Evolutionary conservation across 2,113 vertebrate genomes (phyloP), one percentile per base, ranked within the genome.

Genomic region (Chaetodon auriga): DNA sequence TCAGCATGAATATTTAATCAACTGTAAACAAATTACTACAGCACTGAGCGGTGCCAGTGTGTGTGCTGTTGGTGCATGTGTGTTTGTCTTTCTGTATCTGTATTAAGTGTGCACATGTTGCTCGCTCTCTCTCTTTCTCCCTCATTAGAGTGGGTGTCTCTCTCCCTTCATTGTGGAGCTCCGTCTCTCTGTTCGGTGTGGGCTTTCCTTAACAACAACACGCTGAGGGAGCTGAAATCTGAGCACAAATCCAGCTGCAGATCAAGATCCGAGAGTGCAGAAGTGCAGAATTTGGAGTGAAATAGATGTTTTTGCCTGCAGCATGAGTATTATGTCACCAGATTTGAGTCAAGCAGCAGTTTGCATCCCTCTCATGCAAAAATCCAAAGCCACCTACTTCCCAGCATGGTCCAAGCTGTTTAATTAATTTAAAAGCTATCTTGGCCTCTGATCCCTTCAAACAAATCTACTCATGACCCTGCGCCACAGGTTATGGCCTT

Each of bases 1-100:
- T 89, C 91, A 79, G 69, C 84, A 86, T 86, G 90, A 86, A 91
- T 90, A 91, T 92, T 92, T 87, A 87, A 87, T 90, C 84, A 87
- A 87, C 83, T 85, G 87, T 90, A 88, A 93, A 94, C 88, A 91
- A 91, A 91, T 89, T 82, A 90, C 80, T 84, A 58, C 78, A 79
- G 70, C 87, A 61, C 68, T 60, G 83, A 82, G 80, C 12, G 57
- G 30, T 83, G 87, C 60, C 76, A 58, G 80, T 62, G 60, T 72
- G 35, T 69, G 54, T 63, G 35, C 15, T 43, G 60, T 64, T 25
- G 43, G 45, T 57, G 19, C 0, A 25, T 49, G 49, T 64, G 13
- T 73, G 12, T 58, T 5, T 69, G 36, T 76, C 23, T 71, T 21
- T 38, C 71, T 48, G 68, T 82, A 48, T 73, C 45, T 49, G 18